These are phyloP conservation scores for Ectemnius lituratus DNA, from an alignment of 2,888 invertebrate genomes.

Conservation along the genomic window DNA sequence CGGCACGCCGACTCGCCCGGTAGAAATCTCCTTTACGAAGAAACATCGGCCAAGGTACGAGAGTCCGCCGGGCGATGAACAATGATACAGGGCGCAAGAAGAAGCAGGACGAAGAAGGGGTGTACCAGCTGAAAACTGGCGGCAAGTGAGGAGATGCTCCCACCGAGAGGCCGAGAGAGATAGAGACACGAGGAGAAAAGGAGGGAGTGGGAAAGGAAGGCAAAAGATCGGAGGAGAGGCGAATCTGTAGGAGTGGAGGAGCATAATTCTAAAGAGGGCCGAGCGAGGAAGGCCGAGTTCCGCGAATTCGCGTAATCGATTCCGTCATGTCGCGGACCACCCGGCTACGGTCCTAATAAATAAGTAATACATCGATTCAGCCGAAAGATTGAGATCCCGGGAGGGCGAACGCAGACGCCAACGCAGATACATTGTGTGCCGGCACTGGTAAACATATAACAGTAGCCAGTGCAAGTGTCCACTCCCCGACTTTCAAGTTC, in stretches of 20 bases:
- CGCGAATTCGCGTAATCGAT: slow-evolving; percentile 78
- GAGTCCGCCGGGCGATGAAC: not conserved
- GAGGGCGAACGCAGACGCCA: slow-evolving; percentile 33
- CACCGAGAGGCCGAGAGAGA: slow-evolving; percentile 5
- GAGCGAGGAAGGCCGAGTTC: slow-evolving; percentile 68
- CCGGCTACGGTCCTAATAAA: slow-evolving; percentile 77
- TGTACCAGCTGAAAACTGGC: slow-evolving; percentile 1
- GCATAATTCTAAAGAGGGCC: slow-evolving; percentile 72
- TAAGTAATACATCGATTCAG: slow-evolving; percentile 76
- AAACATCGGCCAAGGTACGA: too few relatives aligned
- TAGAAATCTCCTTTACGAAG: too few relatives aligned
- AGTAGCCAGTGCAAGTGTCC: slow-evolving; percentile 18
- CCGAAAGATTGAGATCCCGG: slow-evolving; percentile 63
- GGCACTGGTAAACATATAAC: slow-evolving; percentile 32
- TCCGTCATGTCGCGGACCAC: slow-evolving; percentile 78
- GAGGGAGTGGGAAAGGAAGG: slow-evolving; percentile 6
- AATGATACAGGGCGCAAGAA: slow-evolving; percentile 28
- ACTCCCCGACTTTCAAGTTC: not conserved
- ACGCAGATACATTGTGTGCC: slow-evolving; percentile 48
- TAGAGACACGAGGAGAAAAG: slow-evolving; percentile 24
- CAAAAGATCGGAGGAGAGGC: slow-evolving; percentile 31
- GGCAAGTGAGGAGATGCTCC: too few relatives aligned
- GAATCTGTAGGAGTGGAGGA: slow-evolving; percentile 63
- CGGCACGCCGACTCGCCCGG: too few relatives aligned
- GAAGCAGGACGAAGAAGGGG: slow-evolving; percentile 42